A percentile compares a stretch with the other conserved stretches of the same genome.
These are phyloP conservation scores for Jacana jacana DNA, from an alignment of 2,113 vertebrate genomes.

Conservation along the genomic window DNA sequence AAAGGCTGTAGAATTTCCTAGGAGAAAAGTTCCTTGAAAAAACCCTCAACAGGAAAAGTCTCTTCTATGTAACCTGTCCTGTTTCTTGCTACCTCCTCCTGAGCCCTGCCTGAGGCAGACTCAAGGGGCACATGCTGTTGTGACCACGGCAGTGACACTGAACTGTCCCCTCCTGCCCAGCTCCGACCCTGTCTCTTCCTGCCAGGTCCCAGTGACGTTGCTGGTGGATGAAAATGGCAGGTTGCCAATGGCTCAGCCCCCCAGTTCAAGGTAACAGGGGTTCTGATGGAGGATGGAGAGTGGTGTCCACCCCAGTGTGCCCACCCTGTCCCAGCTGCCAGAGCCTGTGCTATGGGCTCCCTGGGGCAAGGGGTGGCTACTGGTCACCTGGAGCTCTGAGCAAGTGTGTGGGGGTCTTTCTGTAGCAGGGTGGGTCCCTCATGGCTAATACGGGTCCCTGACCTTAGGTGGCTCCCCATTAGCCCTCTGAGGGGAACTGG, in stretches of 20 bases:
- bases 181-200: background rate
- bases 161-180: background rate
- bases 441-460: no score
- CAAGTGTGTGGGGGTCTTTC: no score
- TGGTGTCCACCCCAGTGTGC: fast-evolving
- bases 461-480: background rate
- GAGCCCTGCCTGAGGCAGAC: fast-evolving
- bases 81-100: background rate
- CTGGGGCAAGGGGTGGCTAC: background rate
- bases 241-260: fast-evolving
- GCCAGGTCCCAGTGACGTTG: background rate
- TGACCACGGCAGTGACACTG: fast-evolving
- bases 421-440: background rate
- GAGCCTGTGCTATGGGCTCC: background rate
- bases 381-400: background rate
- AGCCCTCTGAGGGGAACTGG: background rate
- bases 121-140: background rate
- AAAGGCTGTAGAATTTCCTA: background rate
- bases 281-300: background rate
- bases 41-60: background rate
- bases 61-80: background rate
- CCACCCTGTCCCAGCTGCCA: background rate
- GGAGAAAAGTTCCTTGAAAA: background rate
- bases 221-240: background rate
- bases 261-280: background rate